Evolutionary conservation across 2,797 vertebrate genomes (phyloP), one percentile per base, ranked within the genome.

Genomic region (Epinephelus malabaricus): DNA sequence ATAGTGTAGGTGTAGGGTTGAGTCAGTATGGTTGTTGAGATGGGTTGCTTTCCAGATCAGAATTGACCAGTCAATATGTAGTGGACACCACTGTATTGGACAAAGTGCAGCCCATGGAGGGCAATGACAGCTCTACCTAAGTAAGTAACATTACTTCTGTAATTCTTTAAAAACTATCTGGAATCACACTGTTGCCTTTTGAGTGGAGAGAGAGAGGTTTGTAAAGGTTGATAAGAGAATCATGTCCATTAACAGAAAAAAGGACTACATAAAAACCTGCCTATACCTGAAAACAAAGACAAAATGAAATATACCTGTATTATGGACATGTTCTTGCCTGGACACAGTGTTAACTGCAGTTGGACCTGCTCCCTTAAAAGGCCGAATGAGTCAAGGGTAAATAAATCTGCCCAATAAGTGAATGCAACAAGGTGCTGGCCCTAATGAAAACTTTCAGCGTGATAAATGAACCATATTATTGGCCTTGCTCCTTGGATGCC

Each of bases 391-490:
- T 72, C 69, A 46, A 56, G 45, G 71, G 74, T 81, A 64, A 86
- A 86, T 85, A 81, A 82, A 78, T 86, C 75, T 79, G 80, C 77
- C 50, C 80, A 62, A 75, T 80, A 63, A 74, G 77, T 77, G 81
- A 86, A 62, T 12, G 53, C 75, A 83, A 82, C 40, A 46, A 77
- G 84, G 79, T 65, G 70, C 65, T 45, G 17, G 85, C 56, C 72
- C 69, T 86, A 89, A 89, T 89, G 82, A 86, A 82, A 86, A 83
- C 75, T 67, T 73, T 83, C 81, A 87, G 76, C 14, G 15, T 87
- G 90, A 91, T 84, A 78, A 78, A 93, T 85, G 53, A 74, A 70
- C 38, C 73, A n/a, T 83, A 79, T 79, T 67, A 72, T 86, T 89
- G 78, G 79, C 53, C 67, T 61, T 15, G 71, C 66, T 84, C 30